Evolutionary conservation across 1,140 invertebrate genomes (phyloP).

Genomic region (Tetragonula clypearis): DNA sequence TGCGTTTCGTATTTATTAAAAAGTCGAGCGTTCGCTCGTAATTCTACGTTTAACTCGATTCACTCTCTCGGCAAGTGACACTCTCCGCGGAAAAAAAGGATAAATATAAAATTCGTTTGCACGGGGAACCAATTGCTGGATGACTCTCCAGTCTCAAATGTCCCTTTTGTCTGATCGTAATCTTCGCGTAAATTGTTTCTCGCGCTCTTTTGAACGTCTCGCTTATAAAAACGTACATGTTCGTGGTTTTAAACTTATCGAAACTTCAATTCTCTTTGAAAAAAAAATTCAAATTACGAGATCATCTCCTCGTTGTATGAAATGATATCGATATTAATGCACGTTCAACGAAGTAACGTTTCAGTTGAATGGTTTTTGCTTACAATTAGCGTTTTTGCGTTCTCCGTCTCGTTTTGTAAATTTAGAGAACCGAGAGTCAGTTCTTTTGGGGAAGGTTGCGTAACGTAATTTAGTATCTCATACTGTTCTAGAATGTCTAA

Average conservation of each 20-base stretch:
- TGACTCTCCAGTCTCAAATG: neutral
- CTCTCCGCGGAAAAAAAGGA: neutral
- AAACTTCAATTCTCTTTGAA: neutral
- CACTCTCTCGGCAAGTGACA: neutral
- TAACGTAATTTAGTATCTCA: neutral
- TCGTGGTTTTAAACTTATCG: no score
- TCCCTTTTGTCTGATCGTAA: neutral
- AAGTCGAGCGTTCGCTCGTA: neutral
- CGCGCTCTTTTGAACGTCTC: neutral
- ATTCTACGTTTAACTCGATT: neutral
- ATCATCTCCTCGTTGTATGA: neutral
- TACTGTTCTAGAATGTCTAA: neutral
- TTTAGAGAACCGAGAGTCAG: neutral
- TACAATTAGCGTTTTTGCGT: neutral
- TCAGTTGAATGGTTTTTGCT: neutral
- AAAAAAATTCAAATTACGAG: no score
- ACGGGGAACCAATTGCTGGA: neutral
- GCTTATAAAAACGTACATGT: neutral
- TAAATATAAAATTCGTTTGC: neutral
- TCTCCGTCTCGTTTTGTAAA: neutral
- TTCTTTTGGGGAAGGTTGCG: neutral
- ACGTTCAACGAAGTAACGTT: no score
- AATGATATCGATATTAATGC: no score
- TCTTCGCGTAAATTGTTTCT: neutral
- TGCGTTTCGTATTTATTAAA: slow-evolving; percentile 18